These are phyloP conservation scores for Melinopterus prodromus DNA, from an alignment of 2,888 invertebrate species.

Conservation along the genomic window DNA sequence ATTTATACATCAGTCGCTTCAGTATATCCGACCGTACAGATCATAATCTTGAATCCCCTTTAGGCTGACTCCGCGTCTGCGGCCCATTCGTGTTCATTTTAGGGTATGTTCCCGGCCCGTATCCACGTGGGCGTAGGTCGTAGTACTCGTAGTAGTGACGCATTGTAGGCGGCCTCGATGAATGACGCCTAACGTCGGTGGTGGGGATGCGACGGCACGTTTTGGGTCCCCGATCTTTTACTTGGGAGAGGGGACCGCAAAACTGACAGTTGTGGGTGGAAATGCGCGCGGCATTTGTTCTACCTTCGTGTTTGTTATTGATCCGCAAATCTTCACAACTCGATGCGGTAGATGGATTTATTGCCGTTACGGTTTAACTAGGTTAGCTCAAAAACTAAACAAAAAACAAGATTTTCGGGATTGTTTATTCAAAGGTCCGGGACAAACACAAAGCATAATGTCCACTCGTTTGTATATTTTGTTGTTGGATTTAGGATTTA, in stretches of 20 bases:
- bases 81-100: not conserved
- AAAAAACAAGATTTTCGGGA: too few relatives aligned
- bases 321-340: not conserved
- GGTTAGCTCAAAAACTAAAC: not conserved
- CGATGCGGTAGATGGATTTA: not conserved
- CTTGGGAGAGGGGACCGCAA: not conserved
- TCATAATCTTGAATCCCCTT: not conserved
- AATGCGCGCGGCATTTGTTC: slow-evolving; percentile 4
- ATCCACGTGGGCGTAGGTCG: not conserved
- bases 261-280: not conserved
- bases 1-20: not conserved
- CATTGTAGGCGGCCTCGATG: not conserved
- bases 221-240: not conserved
- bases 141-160: not conserved
- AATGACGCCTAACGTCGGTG: not conserved
- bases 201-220: not conserved
- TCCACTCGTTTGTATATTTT: too few relatives aligned
- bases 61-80: not conserved
- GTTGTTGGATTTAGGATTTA: too few relatives aligned
- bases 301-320: not conserved
- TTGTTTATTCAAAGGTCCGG: too few relatives aligned
- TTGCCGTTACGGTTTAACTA: not conserved
- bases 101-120: not conserved
- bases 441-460: too few relatives aligned
- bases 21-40: not conserved